Percentiles rank a stretch among this genome's conserved stretches.
Conservation (phyloP, 2,113 vertebrate genomes). For the Phylloscopus trochiloides region DNA sequence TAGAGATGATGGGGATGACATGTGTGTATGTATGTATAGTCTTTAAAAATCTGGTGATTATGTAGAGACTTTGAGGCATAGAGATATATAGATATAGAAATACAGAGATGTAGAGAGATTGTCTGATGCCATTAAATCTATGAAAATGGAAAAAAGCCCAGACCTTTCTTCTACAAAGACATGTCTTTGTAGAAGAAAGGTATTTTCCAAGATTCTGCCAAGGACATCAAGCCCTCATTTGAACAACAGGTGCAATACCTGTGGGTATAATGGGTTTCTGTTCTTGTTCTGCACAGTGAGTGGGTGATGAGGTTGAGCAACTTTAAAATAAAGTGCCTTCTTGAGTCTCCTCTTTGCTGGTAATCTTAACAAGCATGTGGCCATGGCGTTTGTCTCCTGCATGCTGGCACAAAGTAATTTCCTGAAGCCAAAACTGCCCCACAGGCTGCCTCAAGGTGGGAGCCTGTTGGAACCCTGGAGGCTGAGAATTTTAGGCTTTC, state of each 20-base stretch:
- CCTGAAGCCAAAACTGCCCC: not conserved
- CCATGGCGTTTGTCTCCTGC: not conserved
- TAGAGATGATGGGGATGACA: not conserved
- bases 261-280: not conserved
- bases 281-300: not conserved
- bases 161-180: not conserved
- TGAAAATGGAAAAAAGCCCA: not conserved
- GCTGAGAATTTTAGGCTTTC: too few relatives aligned
- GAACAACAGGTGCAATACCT: not conserved
- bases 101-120: not conserved
- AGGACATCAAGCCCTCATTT: not conserved
- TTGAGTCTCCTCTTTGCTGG: not conserved
- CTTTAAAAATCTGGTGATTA: not conserved
- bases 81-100: not conserved
- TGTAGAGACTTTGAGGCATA: not conserved
- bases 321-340: not conserved
- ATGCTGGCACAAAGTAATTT: not conserved
- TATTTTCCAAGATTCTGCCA: not conserved
- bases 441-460: not conserved
- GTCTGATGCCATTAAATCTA: not conserved
- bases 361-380: not conserved
- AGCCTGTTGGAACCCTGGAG: not conserved
- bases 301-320: not conserved
- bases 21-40: not conserved
- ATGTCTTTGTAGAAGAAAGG: not conserved